phyloP scores from a whole-genome alignment of 2,888 invertebrate genomes.

The Geophilus truncorum region DNA sequence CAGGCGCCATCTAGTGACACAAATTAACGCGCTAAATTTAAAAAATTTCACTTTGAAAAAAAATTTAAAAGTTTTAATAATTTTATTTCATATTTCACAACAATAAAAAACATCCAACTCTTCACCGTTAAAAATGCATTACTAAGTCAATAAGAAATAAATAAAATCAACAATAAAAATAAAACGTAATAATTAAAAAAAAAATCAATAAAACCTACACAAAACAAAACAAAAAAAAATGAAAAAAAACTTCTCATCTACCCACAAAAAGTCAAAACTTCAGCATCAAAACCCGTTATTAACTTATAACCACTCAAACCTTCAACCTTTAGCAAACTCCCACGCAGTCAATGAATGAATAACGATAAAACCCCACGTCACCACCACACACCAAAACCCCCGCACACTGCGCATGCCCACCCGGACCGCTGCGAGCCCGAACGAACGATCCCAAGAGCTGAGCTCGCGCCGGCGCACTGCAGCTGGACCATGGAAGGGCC shows the following conservation, averaged over 20 bases:
- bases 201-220: not conserved
- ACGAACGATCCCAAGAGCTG: not conserved
- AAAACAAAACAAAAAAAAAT: not conserved
- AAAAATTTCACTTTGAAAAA: too few species aligned
- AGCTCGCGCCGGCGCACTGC: constrained; percentile 2
- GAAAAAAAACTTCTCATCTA: not conserved
- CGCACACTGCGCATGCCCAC: not conserved
- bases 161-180: too few species aligned
- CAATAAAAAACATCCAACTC: too few species aligned
- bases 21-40: too few species aligned
- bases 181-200: too few species aligned
- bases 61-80: too few species aligned
- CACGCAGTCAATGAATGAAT: not conserved
- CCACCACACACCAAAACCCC: not conserved
- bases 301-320: not conserved
- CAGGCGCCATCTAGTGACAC: too few species aligned
- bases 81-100: too few species aligned
- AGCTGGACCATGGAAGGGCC: constrained; percentile 10
- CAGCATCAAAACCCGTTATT: not conserved
- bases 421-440: not conserved
- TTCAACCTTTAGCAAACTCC: not conserved
- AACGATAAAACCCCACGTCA: not conserved
- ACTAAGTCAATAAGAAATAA: too few species aligned
- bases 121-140: too few species aligned
- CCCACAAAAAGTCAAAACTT: too few species aligned